Base-by-base conservation (phyloP, 1,140 invertebrate genomes). In the Elymnias hypermnestra region DNA sequence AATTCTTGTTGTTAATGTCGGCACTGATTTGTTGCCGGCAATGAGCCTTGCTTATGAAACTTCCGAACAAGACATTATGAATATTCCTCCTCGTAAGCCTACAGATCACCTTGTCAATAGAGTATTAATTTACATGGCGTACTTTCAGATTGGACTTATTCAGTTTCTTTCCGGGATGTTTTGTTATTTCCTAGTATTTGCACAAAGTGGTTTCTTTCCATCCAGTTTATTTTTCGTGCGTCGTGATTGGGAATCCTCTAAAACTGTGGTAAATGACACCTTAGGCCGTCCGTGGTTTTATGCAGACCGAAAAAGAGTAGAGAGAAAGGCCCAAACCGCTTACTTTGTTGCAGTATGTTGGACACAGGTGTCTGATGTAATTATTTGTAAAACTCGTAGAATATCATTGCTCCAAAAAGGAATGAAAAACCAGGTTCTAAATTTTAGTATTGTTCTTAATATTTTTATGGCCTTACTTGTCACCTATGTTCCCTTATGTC, bases 21-120 rank as follows among this genome's bases (percentile, higher is more conserved):
- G 95, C 31, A 97, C 95, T 13, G 96, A 97, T 86, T 90, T 97
- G 78, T 62, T 89, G 87, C 89, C 89, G 7, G 94, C 94, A 38
- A 96, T 97, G 81, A 95, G 94, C 51, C 87, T 96, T 28, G 94
- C 94, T 12, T 97, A 97, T 73, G 95, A 97, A 88, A 89, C 91
- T 58, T 91, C 94, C 2, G 95, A 97, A 79, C 90, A 89, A 53
- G 95, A 97, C 72, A 95, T 97, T 57, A 97, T 97, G 95, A 92
- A 92, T 10, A 89, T 94, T 52, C 90, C 90, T 29, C 95, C 95
- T 1, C 89, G 95, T 61, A 93, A 96, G 78, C 70, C 88, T 7
- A 89, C 87, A 5, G 95, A 97, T 71, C 94, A 93, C 74, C 88
- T 97, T 7, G 95, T 97, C 1, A 96, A 93, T 65, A 89, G 91